These are phyloP conservation scores for Canis aureus DNA, from an alignment of 2,113 vertebrate genomes.

Conservation along the genomic window DNA sequence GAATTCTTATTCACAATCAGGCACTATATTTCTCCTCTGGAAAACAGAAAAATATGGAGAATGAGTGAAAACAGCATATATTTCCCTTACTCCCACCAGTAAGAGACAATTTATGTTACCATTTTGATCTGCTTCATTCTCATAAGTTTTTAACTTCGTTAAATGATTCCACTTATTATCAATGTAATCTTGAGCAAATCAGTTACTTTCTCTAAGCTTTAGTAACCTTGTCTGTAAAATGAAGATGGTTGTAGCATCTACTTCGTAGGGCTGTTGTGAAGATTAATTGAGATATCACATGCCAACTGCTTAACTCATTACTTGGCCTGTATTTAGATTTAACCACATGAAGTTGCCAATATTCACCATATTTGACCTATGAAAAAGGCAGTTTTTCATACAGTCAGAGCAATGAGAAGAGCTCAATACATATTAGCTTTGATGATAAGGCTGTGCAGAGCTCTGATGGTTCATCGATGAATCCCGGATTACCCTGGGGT, in stretches of 20 bases:
- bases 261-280: neutral
- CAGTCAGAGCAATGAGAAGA: neutral
- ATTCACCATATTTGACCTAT: neutral
- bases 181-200: neutral
- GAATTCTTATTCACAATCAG: neutral
- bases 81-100: neutral
- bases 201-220: constrained; percentile 5
- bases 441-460: neutral
- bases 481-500: neutral
- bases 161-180: neutral
- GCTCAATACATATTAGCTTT: neutral
- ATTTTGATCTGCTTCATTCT: neutral
- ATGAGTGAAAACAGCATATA: neutral
- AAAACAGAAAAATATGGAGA: constrained; percentile 18
- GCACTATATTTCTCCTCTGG: neutral
- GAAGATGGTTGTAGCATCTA: neutral
- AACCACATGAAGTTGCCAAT: neutral
- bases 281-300: neutral
- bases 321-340: neutral
- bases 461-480: neutral
- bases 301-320: neutral
- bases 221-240: neutral
- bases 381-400: constrained; percentile 12
- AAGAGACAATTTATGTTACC: neutral
- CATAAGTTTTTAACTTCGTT: constrained; percentile 20